Evolutionary conservation across 2,113 vertebrate genomes (phyloP), one percentile per base, ranked within the genome.

Genomic region (Sorex fumeus): DNA sequence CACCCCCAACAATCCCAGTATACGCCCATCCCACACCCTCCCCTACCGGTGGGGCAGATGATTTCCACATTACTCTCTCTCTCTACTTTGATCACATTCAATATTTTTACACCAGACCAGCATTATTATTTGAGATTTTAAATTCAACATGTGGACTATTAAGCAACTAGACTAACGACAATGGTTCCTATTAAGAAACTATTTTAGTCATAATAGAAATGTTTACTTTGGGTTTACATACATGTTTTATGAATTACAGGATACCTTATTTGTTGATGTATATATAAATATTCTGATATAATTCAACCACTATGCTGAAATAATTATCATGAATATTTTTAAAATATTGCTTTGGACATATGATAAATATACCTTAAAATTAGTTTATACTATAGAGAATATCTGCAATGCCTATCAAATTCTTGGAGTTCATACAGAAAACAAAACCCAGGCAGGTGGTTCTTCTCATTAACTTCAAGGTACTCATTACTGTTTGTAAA

Each of bases 311-410:
- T 92, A 11, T 77, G 15, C 23, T 69, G 84, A 19, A 88, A 79
- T 92, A 77, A 66, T 30, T 36, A 62, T 53, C 74, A 36, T 60
- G 60, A 60, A 60, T 40, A 84, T 60, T 81, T 90, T 62, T 75
- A 25, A 66, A 60, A 91, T 93, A 16, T 50, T 90, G 3, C 2
- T 57, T 70, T 80, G 36, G 23, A 30, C 19, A 28, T 79, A 70
- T 47, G 12, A 25, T 16, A 64, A 78, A n/a, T 0, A 53, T 0
- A 18, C 77, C 0, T 88, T 5, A 91, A 72, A 28, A 84, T 79
- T 91, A 50, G 34, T 87, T 57, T 89, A 18, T 3, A 36, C n/a
- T 28, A n/a, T 36, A 30, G 3, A 91, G 34, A 76, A 83, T n/a
- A 19, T 53, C 34, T 94, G 19, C 27, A 1, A 3, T 71, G 2